Evolutionary conservation across 2,113 vertebrate genomes (phyloP), one percentile per base, ranked within the genome.

Genomic region (Actenoides lindsayi): DNA sequence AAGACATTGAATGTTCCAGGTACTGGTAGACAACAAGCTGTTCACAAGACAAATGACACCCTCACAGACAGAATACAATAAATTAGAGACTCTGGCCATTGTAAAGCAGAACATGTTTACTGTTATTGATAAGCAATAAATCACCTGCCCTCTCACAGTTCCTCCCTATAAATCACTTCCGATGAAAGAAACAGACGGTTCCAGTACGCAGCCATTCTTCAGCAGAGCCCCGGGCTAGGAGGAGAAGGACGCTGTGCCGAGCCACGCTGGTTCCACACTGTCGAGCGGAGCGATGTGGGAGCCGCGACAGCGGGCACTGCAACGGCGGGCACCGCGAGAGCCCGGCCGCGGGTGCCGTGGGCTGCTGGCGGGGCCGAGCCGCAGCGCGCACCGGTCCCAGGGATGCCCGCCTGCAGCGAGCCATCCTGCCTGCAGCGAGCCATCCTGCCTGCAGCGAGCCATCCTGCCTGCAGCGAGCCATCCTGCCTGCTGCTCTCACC

Each of bases 111-210:
- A 21, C 10, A 53, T 86, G 95, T 94, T 97, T 94, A 78, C 91
- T 74, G 74, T 79, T 92, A 98, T 97, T 91, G 93, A 97, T 97
- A 94, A 96, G 78, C 95, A 95, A 94, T 97, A 97, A 97, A 97
- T 97, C 96, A 97, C 71, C 78, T 92, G 95, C 91, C 85, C 89
- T 89, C 94, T 69, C 92, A 44, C 79, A 96, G 93, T 88, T 93
- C 93, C 85, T 95, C 89, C 94, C 89, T 68, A 96, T 97, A 96
- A 91, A 97, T 97, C 96, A 96, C 87, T 75, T 70, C 46, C 74
- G 91, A 2, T 25, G 85, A 78, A 71, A 60, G 65, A 87, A 98
- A 67, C 74, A 57, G 93, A 96, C 70, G 82, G 59, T 46, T 94
- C 70, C 89, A 94, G 92, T 0, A 19, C 1, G 48, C 81, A 91